Evolutionary conservation across 2,888 invertebrate species (phyloP), one percentile per base, ranked within the genome.

Genomic region (Colostygia pectinataria): DNA sequence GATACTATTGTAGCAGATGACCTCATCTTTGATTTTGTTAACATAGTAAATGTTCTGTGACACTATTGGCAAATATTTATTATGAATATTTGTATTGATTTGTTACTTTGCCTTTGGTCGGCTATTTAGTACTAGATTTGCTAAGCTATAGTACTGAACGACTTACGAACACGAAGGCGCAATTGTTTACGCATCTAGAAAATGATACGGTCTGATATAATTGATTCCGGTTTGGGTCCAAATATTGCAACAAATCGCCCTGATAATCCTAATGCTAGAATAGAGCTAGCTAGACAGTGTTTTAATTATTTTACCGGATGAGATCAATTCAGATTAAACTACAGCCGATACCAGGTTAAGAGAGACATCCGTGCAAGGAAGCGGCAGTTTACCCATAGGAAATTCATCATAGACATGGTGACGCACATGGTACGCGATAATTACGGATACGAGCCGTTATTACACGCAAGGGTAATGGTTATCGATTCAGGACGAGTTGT

Each of bases 401-500:
- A 65, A 66, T 61, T 57, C 61, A 64, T 57, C 61, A 64, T 41
- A 57, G 57, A 59, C 56, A 56, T 53, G 58, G 12, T 63, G 63
- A 60, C 59, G 61, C 48, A 55, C 49, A 53, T 60, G 38, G 41
- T 43, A 34, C 48, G 27, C 53, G 54, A 54, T 66, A 68, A 71
- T 69, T 66, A 51, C 55, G 54, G 68, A 69, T 68, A 66, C 57
- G 42, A 18, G 51, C 62, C 62, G 65, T 68, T 65, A 65, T 46
- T 43, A 49, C 46, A 36, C 49, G 60, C 76, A 77, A 79, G 77
- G 77, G 64, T 76, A 62, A 50, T 69, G 15, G 18, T 82, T 83
- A 81, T 80, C 80, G 65, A 80, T 76, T 71, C 72, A 66, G 76
- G 71, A 66, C 79, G 75, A 74, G 74, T 80, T 79, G 9, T 20